Evolutionary conservation across 2,797 vertebrate species (phyloP), one percentile per base, ranked within the genome.

Genomic region (Hyperoplus immaculatus): DNA sequence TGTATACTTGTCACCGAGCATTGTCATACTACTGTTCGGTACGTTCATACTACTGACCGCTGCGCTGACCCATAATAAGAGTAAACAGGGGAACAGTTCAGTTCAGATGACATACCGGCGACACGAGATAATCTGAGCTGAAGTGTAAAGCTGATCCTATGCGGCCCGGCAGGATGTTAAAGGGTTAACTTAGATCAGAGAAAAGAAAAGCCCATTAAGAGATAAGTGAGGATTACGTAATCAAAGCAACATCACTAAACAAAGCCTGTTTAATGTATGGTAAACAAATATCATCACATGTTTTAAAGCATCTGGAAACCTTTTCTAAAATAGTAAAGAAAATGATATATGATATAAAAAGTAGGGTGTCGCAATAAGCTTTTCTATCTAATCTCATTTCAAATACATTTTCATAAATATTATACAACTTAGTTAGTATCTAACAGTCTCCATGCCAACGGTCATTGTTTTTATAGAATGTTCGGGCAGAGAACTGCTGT

Each of bases 201-300:
- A 65, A 21, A 36, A 7, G 3, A 2, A 43, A 86, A 90, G 75
- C 78, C 68, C 60, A 77, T 91, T 88, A 92, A 85, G 65, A 77
- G 83, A 76, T 90, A 83, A 86, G 55, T 5, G 74, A 46, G 41
- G 67, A 73, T 85, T 82, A 83, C 53, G n/a, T 59, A 77, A 86
- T 6, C 50, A 69, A 60, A 74, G 51, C 21, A 29, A 0, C 10
- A 59, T 36, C 15, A 41, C 18, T 57, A 39, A 1, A 43, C 13
- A 16, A 16, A 51, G 41, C 51, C 45, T 41, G 13, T 29, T 29
- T 29, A 29, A 29, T 29, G 29, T 29, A 29, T 29, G 3, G 29
- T 29, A 29, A 29, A 29, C 29, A 29, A 29, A 29, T 29, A 29
- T 29, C 29, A 2, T 29, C 29, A 29, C 29, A 29, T 29, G 29